These are phyloP conservation scores for Lucinisca nassula DNA, from an alignment of 2,888 invertebrate species.

Conservation along the genomic window DNA sequence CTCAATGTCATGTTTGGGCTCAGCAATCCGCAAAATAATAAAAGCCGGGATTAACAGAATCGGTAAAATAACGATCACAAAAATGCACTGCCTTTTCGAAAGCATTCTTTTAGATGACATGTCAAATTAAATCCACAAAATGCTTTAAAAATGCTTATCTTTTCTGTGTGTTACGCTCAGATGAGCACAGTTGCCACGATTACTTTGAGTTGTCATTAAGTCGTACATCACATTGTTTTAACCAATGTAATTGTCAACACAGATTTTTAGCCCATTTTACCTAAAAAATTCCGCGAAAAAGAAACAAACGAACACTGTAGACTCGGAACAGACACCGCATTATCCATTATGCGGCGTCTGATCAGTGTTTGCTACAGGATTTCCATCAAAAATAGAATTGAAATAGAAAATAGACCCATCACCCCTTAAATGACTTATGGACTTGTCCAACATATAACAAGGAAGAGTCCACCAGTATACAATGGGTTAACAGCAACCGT, in stretches of 20 bases:
- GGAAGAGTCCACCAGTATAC: too few relatives aligned
- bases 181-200: background rate
- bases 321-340: too few relatives aligned
- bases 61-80: slow-evolving; percentile 63
- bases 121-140: background rate
- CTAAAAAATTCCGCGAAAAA: too few relatives aligned
- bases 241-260: background rate
- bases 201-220: background rate
- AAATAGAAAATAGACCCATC: too few relatives aligned
- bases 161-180: background rate
- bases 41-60: slow-evolving; percentile 62
- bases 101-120: slow-evolving; percentile 62
- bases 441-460: too few relatives aligned
- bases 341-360: too few relatives aligned
- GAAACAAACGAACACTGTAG: too few relatives aligned
- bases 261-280: too few relatives aligned
- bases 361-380: too few relatives aligned
- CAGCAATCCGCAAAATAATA: slow-evolving; percentile 54
- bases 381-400: too few relatives aligned
- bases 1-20: slow-evolving; percentile 30
- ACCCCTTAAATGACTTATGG: too few relatives aligned
- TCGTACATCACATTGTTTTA: background rate
- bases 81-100: slow-evolving; percentile 57
- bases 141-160: background rate
- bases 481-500: background rate